Evolutionary conservation across 2,888 invertebrate species (phyloP), one percentile per base, ranked within the genome.

Genomic region (Standfussiana lucernea): DNA sequence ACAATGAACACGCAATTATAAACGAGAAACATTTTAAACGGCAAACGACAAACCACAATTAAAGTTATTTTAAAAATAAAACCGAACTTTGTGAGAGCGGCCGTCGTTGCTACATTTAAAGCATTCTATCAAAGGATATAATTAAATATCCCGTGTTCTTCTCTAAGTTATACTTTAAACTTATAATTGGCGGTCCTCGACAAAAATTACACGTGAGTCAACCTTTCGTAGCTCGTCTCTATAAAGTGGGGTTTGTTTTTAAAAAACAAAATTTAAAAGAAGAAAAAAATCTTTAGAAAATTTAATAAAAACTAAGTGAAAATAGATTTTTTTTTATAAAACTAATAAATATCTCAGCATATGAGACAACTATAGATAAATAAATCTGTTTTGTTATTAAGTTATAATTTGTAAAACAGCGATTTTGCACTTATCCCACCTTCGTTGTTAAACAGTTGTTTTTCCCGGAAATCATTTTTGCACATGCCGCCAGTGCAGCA

Each of bases 141-240:
- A 94, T 94, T 94, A 94, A 90, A 89, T 82, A 82, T 77, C 80
- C 86, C 85, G 83, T 89, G 84, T 89, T 89, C 90, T 88, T 88
- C 90, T 88, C 89, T 89, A 92, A 92, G 82, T 91, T 93, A 91
- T 94, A 92, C 90, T 93, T 93, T 90, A 90, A 91, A 89, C 87
- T 90, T 90, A 92, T 94, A 94, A 94, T 94, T 94, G 94, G 89
- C 86, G 91, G 92, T 92, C 91, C 88, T 85, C 86, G 86, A 84
- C 86, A 91, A 88, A 91, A 93, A 93, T 93, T 93, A 93, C 87
- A 90, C 80, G 74, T 77, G 90, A 92, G 91, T 92, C 93, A 91
- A 89, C 89, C 90, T 90, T 92, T 89, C 84, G 80, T 89, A 82
- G 67, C 64, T 79, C 71, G 75, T 79, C 79, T 86, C 82, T 86